Percentiles rank a stretch among this genome's conserved stretches.
phyloP scores from a whole-genome alignment of 2,113 vertebrate genomes.

The Casuarius casuarius region DNA sequence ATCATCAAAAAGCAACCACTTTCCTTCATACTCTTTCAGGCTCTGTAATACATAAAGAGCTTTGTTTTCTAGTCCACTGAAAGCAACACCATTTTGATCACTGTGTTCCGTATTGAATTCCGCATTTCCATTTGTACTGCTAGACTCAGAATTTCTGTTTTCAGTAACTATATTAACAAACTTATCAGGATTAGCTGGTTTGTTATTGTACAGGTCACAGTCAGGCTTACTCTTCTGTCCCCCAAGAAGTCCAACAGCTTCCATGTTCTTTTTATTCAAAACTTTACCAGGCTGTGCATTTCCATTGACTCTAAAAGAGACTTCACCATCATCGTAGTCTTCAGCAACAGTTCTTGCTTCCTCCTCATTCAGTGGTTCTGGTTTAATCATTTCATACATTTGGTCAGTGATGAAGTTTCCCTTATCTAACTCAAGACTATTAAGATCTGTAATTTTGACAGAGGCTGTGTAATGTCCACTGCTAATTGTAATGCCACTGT shows the following conservation, averaged over 20 bases:
- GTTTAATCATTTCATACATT: slow-evolving; percentile 65
- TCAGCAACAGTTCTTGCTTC: slow-evolving; percentile 71
- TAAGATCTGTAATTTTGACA: slow-evolving; percentile 86
- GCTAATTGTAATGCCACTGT: slow-evolving; percentile 96
- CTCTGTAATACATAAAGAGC: slow-evolving; percentile 74
- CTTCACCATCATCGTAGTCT: slow-evolving; percentile 86
- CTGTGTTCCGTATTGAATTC: neutral
- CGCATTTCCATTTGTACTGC: slow-evolving; percentile 7
- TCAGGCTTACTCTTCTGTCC: slow-evolving; percentile 90
- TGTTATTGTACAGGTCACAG: slow-evolving; percentile 82
- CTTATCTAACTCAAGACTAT: slow-evolving; percentile 75
- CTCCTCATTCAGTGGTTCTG: slow-evolving; percentile 73
- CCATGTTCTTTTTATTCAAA: slow-evolving; percentile 85
- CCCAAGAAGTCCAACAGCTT: slow-evolving; percentile 90
- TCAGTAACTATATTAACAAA: slow-evolving; percentile 41
- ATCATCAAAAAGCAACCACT: slow-evolving; percentile 97
- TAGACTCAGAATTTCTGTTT: slow-evolving; percentile 64
- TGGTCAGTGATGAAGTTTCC: slow-evolving; percentile 72
- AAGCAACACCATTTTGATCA: neutral
- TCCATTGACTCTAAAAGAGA: slow-evolving; percentile 81
- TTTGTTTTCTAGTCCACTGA: slow-evolving; percentile 68
- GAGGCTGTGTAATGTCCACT: slow-evolving; percentile 97
- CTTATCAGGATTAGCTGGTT: slow-evolving; percentile 81
- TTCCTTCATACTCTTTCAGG: slow-evolving; percentile 90
- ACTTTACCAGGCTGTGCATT: slow-evolving; percentile 75